Evolutionary conservation across 92 coral and sea anemone species (phyloP).

Genomic region (Heteractis magnifica): DNA sequence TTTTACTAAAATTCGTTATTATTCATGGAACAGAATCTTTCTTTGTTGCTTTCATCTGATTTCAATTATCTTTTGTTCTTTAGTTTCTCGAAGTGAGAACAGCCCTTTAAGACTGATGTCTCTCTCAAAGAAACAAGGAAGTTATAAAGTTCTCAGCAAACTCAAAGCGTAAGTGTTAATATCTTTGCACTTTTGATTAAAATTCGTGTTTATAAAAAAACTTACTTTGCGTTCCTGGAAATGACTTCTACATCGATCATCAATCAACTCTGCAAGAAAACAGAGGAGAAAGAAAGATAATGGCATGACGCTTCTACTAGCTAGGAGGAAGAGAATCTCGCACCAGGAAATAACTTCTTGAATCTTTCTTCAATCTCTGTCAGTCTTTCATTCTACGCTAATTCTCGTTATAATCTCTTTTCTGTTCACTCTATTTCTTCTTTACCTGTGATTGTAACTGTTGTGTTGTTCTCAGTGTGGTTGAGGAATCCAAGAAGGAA

Average conservation of each 20-base stretch:
- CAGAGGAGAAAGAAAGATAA: too few species aligned
- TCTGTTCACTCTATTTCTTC: neutral
- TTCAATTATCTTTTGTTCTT: neutral
- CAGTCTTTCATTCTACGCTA: neutral
- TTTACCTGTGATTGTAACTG: slow-evolving; percentile 3
- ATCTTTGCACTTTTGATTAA: neutral
- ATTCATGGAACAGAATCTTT: neutral
- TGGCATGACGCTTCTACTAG: too few species aligned
- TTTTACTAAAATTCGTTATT: too few species aligned
- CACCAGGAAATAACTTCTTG: too few species aligned
- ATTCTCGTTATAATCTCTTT: neutral
- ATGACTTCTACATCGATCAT: neutral
- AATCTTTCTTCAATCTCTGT: too few species aligned
- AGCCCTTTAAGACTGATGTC: neutral
- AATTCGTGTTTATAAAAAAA: neutral
- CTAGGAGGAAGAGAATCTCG: too few species aligned
- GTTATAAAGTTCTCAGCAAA: slow-evolving; percentile 74
- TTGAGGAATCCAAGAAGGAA: slow-evolving; percentile 22
- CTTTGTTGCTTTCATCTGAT: neutral
- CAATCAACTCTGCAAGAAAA: too few species aligned
- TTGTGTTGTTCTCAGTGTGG: slow-evolving; percentile 24
- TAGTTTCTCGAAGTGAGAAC: slow-evolving; percentile 11
- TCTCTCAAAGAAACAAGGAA: slow-evolving; percentile 48
- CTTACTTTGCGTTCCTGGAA: neutral
- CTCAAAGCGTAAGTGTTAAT: slow-evolving; percentile 70